A percentile compares a stretch with the other conserved stretches of the same genome.
phyloP scores from a whole-genome alignment of 2,113 vertebrate genomes.

The Gobiocypris rarus region DNA sequence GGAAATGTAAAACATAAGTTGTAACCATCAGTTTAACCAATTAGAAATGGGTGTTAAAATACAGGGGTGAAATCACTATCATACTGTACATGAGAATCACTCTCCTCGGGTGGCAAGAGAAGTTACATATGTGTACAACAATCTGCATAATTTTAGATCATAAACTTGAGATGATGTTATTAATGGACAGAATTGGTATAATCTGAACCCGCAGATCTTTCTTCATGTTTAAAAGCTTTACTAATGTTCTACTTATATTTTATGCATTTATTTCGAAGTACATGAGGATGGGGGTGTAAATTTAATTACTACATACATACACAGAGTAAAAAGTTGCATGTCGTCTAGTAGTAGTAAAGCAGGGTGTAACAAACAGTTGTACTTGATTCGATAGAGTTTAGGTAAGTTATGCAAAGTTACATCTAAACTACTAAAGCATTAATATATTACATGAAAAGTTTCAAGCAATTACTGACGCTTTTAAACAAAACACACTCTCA shows the following conservation, averaged over 20 bases:
- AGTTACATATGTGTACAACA: not conserved
- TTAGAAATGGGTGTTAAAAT: not conserved
- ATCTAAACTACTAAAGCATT: not conserved
- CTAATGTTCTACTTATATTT: too few relatives aligned
- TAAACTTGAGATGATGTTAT: not conserved
- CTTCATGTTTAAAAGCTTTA: not conserved
- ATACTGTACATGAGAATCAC: not conserved
- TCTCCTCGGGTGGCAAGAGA: not conserved
- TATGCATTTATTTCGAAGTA: too few relatives aligned
- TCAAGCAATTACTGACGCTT: not conserved
- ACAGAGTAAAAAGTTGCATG: not conserved
- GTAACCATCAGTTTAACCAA: not conserved
- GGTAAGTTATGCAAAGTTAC: too few relatives aligned
- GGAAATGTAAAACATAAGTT: not conserved
- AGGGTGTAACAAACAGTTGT: not conserved
- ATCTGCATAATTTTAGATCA: not conserved
- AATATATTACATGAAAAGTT: not conserved
- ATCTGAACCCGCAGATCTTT: not conserved
- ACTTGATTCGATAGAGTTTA: too few relatives aligned
- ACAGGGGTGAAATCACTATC: not conserved
- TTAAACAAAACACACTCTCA: too few relatives aligned
- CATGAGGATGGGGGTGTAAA: not conserved
- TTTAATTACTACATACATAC: not conserved
- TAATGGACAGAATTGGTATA: not conserved
- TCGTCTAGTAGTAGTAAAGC: not conserved